Conservation (phyloP, 2,113 vertebrate species). For the Arothron firmamentum region DNA sequence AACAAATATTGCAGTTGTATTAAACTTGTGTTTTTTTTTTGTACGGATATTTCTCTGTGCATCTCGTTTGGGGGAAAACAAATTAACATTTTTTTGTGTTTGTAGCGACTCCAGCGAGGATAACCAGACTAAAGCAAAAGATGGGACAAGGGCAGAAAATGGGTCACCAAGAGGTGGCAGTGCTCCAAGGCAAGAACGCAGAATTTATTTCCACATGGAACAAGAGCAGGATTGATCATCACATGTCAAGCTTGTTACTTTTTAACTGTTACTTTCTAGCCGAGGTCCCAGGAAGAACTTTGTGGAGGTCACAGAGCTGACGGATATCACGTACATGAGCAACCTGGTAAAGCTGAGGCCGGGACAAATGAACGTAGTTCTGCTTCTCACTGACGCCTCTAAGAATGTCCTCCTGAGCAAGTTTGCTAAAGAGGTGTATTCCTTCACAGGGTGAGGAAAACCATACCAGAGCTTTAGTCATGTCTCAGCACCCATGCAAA, state of each 20-base stretch:
- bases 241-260: neutral
- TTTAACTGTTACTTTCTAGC: constrained; percentile 45
- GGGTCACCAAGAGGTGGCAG: constrained; percentile 56
- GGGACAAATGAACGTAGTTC: constrained; percentile 94
- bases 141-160: constrained; percentile 70
- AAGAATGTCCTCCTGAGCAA: constrained; percentile 92
- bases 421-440: constrained; percentile 94
- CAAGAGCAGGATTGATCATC: neutral
- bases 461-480: too few relatives aligned
- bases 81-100: constrained; percentile 9
- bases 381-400: constrained; percentile 88
- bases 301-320: constrained; percentile 95
- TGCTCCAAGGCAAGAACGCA: constrained; percentile 66
- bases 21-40: neutral
- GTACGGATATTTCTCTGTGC: neutral
- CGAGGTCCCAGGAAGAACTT: constrained; percentile 90
- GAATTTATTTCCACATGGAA: neutral
- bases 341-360: constrained; percentile 93
- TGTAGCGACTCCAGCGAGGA: constrained; percentile 88
- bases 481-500: too few relatives aligned
- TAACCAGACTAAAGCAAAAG: constrained; percentile 79
- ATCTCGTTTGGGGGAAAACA: neutral
- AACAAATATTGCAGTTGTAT: neutral
- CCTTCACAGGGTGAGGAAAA: constrained; percentile 85
- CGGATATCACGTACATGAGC: constrained; percentile 91